Percentiles rank a stretch among this genome's conserved stretches.
Conservation (phyloP, 2,113 vertebrate species). For the Stegostoma tigrinum region DNA sequence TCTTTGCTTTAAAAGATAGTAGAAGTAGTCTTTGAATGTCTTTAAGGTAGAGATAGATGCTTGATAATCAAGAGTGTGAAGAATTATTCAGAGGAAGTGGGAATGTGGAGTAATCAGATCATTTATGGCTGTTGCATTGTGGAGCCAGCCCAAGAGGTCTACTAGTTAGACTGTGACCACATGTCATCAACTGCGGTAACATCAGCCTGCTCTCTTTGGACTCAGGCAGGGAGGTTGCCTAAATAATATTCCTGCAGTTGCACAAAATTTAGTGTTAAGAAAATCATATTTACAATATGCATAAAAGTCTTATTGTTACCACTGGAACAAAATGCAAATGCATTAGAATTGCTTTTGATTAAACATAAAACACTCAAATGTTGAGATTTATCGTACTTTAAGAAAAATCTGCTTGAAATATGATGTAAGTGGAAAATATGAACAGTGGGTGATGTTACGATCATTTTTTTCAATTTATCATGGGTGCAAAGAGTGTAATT, state of each 20-base stretch:
- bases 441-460: not conserved
- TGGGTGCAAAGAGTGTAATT: not conserved
- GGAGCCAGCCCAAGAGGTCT: too few species aligned
- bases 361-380: not conserved
- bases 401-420: not conserved
- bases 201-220: not conserved
- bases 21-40: too few species aligned
- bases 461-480: not conserved
- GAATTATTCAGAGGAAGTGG: too few species aligned
- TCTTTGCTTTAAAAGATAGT: too few species aligned
- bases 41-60: too few species aligned
- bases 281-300: not conserved
- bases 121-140: too few species aligned
- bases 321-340: not conserved
- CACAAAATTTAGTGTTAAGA: not conserved
- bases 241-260: not conserved
- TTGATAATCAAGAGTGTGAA: too few species aligned
- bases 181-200: not conserved
- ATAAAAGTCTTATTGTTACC: not conserved
- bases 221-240: not conserved
- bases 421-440: not conserved
- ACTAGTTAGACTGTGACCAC: too few species aligned
- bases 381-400: not conserved
- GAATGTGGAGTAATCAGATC: too few species aligned
- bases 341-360: not conserved